Evolutionary conservation across 35 echinoderm and acorn worm species (phyloP), one percentile per base, ranked within the genome.

Genomic region (Acanthaster planci): DNA sequence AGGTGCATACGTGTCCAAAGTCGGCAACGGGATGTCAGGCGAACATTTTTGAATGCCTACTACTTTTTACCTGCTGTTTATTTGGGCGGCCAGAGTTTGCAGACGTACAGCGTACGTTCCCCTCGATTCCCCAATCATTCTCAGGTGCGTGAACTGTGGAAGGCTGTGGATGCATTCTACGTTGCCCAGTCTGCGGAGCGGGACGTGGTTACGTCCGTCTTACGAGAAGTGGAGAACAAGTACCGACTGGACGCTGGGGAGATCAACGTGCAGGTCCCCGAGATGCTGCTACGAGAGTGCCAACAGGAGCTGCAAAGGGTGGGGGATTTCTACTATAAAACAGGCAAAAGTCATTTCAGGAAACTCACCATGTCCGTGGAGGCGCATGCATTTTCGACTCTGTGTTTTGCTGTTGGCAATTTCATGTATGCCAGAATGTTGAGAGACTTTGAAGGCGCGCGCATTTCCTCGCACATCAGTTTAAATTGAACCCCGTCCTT

Each of bases 251-350:
- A 99, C 84, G 96, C 87, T 37, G 77, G 53, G 32, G 92, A 99
- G n/a, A 75, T 99, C 47, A 76, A 84, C 32, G 88, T 99, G 6
- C 92, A 99, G 80, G 89, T 99, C 32, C 96, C 96, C 17, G 96
- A 93, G 60, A 51, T 99, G 55, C 81, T 99, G 34, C 78, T 99
- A 0, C 90, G 92, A 86, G 96, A 99, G 67, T 99, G 96, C 58
- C 88, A 99, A 81, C 82, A 90, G 78, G 91, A 99, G 75, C 68
- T 99, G 51, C 92, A 99, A 22, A 91, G 78, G 86, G 96, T 99
- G 58, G 52, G 87, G 77, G 52, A 17, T 35, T 23, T 2, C 42
- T 64, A 23, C 34, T n/a, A 44, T 27, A 72, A 3, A 60, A 60
- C 4, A 5, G n/a, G n/a, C n/a, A n/a, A n/a, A n/a, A n/a, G n/a